phyloP scores from a whole-genome alignment of 2,797 vertebrate genomes.

The Pipistrellus kuhlii region DNA sequence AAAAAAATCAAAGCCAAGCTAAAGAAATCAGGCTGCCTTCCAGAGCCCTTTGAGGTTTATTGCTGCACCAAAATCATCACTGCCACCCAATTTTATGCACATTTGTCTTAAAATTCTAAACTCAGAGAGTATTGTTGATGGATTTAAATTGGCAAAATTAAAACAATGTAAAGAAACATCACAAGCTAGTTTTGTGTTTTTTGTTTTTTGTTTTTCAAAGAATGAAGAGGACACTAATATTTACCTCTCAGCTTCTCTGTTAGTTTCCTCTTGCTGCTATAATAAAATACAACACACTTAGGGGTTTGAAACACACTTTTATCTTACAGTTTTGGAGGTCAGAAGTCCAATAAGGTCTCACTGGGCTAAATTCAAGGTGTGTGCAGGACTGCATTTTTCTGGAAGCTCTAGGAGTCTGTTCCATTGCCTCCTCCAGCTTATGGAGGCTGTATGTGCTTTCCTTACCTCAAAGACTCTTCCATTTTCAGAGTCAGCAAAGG shows the following conservation, averaged over 20 bases:
- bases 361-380: neutral
- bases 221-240: neutral
- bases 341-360: neutral
- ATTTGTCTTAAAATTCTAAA: neutral
- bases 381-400: neutral
- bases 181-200: neutral
- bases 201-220: neutral
- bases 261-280: neutral
- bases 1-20: neutral
- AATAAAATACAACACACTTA: neutral
- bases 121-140: neutral
- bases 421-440: neutral
- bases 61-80: neutral
- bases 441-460: neutral
- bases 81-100: neutral
- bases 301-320: neutral
- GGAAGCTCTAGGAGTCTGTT: neutral
- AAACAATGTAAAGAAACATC: conserved; percentile 9
- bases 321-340: neutral
- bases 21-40: neutral
- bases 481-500: neutral
- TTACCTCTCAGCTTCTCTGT: neutral
- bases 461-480: neutral
- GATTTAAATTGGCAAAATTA: neutral
- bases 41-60: neutral